A percentile compares a stretch with the other conserved stretches of the same genome.
phyloP scores from a whole-genome alignment of 2,797 vertebrate genomes.

The Triplophysa bombifrons region DNA sequence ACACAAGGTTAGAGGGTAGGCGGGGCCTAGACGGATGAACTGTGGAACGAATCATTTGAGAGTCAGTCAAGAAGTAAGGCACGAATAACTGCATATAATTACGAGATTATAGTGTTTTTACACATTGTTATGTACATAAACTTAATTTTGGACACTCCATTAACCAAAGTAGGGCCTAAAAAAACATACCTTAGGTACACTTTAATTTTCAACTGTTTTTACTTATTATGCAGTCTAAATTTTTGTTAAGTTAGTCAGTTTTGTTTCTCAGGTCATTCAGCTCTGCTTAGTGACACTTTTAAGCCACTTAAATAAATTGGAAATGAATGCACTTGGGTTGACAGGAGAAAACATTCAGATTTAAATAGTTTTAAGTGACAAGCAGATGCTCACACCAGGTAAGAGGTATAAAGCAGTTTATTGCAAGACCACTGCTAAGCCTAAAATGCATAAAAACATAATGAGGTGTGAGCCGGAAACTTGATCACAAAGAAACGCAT shows the following conservation, averaged over 20 bases:
- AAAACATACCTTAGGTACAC: too few species aligned
- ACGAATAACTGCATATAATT: too few species aligned
- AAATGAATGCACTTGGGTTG: background rate
- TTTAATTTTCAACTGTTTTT: background rate
- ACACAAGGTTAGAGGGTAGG: too few species aligned
- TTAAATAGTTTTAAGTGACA: background rate
- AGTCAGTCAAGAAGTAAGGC: too few species aligned
- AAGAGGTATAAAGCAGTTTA: slow-evolving; percentile 58
- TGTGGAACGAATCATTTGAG: too few species aligned
- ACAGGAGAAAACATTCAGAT: background rate
- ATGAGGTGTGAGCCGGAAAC: background rate
- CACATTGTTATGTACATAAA: too few species aligned
- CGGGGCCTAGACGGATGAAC: too few species aligned
- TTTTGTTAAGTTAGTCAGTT: too few species aligned
- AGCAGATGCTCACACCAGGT: slow-evolving; percentile 11
- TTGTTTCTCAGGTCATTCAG: background rate
- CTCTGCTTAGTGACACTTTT: background rate
- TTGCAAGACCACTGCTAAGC: slow-evolving; percentile 53
- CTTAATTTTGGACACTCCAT: too few species aligned
- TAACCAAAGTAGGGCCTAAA: too few species aligned
- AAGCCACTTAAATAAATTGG: background rate
- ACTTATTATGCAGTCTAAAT: too few species aligned
- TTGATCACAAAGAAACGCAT: slow-evolving; percentile 38
- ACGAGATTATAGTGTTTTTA: too few species aligned
- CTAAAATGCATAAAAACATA: slow-evolving; percentile 53